A percentile compares a stretch with the other conserved stretches of the same genome.
These are phyloP conservation scores for Syngnathus floridae DNA, from an alignment of 2,113 vertebrate genomes.

Conservation along the genomic window DNA sequence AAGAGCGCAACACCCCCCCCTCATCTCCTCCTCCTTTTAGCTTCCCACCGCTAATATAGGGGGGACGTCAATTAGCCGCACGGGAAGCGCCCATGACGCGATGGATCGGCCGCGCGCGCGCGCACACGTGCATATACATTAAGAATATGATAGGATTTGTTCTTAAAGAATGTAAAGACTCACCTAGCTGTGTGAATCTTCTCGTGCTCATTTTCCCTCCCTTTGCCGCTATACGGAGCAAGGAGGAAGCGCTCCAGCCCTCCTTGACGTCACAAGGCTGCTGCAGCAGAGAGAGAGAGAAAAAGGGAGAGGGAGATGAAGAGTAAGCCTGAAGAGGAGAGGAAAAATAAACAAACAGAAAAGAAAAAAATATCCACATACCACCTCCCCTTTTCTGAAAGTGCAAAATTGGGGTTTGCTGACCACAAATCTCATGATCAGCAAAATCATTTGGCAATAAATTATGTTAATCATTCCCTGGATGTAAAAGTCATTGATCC, in stretches of 20 bases:
- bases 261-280: constrained; percentile 73
- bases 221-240: constrained; percentile 48
- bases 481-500: too few relatives aligned
- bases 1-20: background rate
- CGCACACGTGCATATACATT: background rate
- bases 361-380: background rate
- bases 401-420: background rate
- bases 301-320: constrained; percentile 19
- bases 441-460: too few relatives aligned
- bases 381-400: background rate
- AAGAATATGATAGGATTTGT: background rate
- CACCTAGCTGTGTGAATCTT: constrained; percentile 61
- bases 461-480: too few relatives aligned
- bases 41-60: background rate
- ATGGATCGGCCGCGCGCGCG: constrained; percentile 2
- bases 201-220: constrained; percentile 59
- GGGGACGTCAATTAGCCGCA: background rate
- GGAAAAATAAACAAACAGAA: background rate
- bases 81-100: constrained; percentile 7
- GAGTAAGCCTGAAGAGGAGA: constrained; percentile 9
- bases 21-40: constrained; percentile 7
- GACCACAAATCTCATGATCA: too few relatives aligned
- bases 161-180: constrained; percentile 49
- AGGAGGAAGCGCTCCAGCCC: constrained; percentile 66
- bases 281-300: constrained; percentile 57